Base-by-base conservation (phyloP, 2,797 vertebrate species). In the Smutsia temminckii region DNA sequence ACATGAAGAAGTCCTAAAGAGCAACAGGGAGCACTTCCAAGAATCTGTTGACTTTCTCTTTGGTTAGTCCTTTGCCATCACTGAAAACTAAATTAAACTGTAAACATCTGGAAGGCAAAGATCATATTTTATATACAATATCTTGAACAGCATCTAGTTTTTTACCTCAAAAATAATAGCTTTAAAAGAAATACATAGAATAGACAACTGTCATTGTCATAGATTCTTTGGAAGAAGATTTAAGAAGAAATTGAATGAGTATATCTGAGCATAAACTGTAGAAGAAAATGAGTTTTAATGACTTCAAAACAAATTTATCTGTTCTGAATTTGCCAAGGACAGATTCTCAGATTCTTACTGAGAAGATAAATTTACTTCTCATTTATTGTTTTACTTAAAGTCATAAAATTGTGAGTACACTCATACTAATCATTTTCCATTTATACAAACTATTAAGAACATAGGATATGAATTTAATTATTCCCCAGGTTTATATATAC, bases 51-150 rank as follows among this genome's bases (percentile, higher is more conserved):
- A 86, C 18, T 95, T 94, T 89, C 42, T 81, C 89, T 63, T 85
- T 91, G 34, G 16, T 81, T 74, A 37, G 57, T 63, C 13, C 9
- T 89, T 87, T 27, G 27, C 85, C 6, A 53, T 25, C 34, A 89
- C 9, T 86, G 53, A 96, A 83, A 95, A 68, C 72, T n/a, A 71
- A 91, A 91, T 85, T 89, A 94, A 83, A 89, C 63, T 64, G 0
- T 46, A 85, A 94, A 85, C 23, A 87, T 81, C 51, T 86, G 55
- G 46, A 89, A 23, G 40, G 61, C 4, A 90, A 94, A 86, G 23
- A 53, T 83, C n/a, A 32, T 37, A 93, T 89, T 83, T 88, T 68
- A 69, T 42, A 66, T 21, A 72, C 16, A 51, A 0, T 66, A 81
- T 87, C 29, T 93, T 66, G 78, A 71, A 75, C 68, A 94, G 20